Percentiles rank a stretch among this genome's conserved stretches.
phyloP scores from a whole-genome alignment of 2,113 vertebrate species.

The Galbula dea region DNA sequence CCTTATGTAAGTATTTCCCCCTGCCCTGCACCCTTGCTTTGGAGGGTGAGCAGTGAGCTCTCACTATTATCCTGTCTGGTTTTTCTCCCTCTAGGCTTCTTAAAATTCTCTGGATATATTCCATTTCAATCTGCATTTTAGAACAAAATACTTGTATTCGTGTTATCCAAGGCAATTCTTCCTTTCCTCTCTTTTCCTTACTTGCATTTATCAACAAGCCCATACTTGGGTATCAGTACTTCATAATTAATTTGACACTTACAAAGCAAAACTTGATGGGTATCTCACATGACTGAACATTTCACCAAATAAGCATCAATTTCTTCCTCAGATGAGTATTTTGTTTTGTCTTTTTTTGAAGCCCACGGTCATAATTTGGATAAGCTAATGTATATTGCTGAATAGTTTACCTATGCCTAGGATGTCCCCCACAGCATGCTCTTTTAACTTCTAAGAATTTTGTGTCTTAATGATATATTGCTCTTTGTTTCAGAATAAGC shows the following conservation, averaged over 20 bases:
- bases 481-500: not conserved
- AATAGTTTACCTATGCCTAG: not conserved
- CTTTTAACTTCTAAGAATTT: not conserved
- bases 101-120: not conserved
- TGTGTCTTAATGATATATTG: not conserved
- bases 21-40: not conserved
- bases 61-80: not conserved
- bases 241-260: not conserved
- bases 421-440: not conserved
- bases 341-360: not conserved
- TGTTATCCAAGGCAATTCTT: not conserved
- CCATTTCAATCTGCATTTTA: not conserved
- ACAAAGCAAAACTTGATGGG: not conserved
- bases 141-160: not conserved
- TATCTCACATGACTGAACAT: not conserved
- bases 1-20: not conserved
- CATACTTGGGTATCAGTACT: not conserved
- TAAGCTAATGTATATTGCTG: not conserved
- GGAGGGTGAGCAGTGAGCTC: not conserved
- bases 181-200: not conserved
- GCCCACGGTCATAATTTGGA: not conserved
- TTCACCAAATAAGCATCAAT: not conserved
- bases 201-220: not conserved
- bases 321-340: not conserved
- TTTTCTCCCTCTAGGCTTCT: not conserved